Percentiles rank a stretch among this genome's conserved stretches.
phyloP scores from a whole-genome alignment of 2,113 vertebrate species.

The Spea bombifrons region DNA sequence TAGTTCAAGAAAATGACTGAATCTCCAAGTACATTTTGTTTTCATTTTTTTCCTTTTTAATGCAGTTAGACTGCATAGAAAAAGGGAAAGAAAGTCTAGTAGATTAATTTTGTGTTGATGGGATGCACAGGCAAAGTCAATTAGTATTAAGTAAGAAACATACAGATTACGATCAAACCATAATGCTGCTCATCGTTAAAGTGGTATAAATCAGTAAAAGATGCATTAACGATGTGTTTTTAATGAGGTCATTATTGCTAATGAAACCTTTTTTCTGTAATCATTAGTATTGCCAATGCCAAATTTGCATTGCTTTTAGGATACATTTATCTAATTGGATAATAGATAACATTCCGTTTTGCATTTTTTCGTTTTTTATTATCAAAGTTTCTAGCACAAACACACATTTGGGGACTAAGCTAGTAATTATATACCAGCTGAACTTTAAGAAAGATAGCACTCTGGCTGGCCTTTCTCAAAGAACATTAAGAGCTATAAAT shows the following conservation, averaged over 20 bases:
- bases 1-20: conserved; percentile 33
- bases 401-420: conserved; percentile 33
- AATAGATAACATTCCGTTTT: conserved; percentile 42
- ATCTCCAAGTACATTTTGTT: conserved; percentile 26
- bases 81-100: conserved; percentile 34
- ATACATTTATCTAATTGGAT: conserved; percentile 47
- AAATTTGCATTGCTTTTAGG: conserved; percentile 47
- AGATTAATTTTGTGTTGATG: conserved; percentile 41
- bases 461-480: conserved; percentile 33
- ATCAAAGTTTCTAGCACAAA: conserved; percentile 4
- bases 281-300: conserved; percentile 44
- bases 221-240: conserved; percentile 46
- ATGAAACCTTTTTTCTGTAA: conserved; percentile 40
- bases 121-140: conserved; percentile 42
- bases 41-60: background rate
- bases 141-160: conserved; percentile 48
- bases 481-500: conserved; percentile 18
- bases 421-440: conserved; percentile 40
- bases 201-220: conserved; percentile 35
- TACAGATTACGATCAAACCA: conserved; percentile 43
- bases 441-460: conserved; percentile 33
- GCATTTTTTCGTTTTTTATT: background rate
- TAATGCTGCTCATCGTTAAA: conserved; percentile 38
- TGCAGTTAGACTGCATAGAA: conserved; percentile 1
- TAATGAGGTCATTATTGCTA: conserved; percentile 48